Evolutionary conservation across 2,113 vertebrate species (phyloP).

Genomic region (Labeo rohita): DNA sequence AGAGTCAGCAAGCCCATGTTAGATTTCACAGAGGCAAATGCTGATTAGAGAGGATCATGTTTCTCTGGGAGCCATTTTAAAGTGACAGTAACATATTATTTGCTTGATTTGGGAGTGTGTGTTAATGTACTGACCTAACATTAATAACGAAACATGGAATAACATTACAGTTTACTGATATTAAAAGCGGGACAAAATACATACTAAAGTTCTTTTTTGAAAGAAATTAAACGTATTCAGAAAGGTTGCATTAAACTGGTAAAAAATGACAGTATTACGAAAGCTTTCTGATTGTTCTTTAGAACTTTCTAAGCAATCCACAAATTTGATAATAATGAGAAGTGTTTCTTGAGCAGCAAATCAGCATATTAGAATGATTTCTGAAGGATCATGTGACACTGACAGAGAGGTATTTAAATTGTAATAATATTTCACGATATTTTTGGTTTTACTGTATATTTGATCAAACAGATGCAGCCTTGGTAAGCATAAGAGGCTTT

Average conservation of each 20-base stretch:
- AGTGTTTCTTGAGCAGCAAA: not conserved
- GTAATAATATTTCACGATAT: not conserved
- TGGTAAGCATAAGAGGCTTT: not conserved
- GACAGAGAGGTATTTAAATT: not conserved
- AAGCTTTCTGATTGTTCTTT: not conserved
- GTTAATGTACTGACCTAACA: not conserved
- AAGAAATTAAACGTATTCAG: not conserved
- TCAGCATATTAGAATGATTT: too few relatives aligned
- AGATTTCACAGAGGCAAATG: constrained; percentile 69
- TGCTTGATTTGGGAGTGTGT: not conserved
- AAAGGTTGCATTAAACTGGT: not conserved
- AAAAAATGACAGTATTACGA: not conserved
- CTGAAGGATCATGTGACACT: too few relatives aligned
- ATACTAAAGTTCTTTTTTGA: not conserved
- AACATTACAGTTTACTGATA: not conserved
- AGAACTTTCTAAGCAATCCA: not conserved
- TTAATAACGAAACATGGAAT: not conserved
- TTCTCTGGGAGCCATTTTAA: constrained; percentile 62
- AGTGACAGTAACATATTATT: constrained; percentile 45
- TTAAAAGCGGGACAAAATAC: not conserved
- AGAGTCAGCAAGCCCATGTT: constrained; percentile 65
- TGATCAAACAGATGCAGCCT: not conserved
- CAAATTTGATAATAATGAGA: not conserved
- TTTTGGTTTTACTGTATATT: not conserved
- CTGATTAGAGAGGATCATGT: constrained; percentile 66